Base-by-base conservation (phyloP, 2,113 vertebrate species). In the Bos indicus region DNA sequence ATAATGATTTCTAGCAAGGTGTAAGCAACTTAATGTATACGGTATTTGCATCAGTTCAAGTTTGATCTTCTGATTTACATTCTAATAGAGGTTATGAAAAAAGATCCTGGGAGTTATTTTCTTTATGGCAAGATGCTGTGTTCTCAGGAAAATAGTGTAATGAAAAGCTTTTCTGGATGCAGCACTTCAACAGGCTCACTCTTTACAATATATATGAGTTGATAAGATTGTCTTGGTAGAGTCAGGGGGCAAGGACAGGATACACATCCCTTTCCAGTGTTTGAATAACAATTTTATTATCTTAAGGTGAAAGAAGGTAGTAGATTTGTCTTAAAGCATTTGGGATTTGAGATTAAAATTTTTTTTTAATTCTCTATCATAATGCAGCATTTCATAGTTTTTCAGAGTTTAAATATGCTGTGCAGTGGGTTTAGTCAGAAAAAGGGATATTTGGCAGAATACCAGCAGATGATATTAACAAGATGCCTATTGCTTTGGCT, bases 321-420 rank as follows among this genome's bases (percentile, higher is more conserved):
- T 91, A 51, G 56, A 86, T 85, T 96, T 95, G 30, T 95, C 54
- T 78, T 92, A 95, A 81, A 85, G 17, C 78, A 78, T 90, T 97
- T 94, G 84, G 51, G 30, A 77, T 77, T 94, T 96, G 82, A 94
- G 87, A 82, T 80, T 77, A 93, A 91, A 15, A 2, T 6, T 1
- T 13, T 71, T 51, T 1, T 23, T 84, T 1, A 93, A 91, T 62
- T 43, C 54, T 97, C 12, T 82, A 28, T 83, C 48, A 92, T 82
- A 94, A 56, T 81, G 17, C 5, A 94, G 85, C 33, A 89, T 91
- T 97, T 89, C 78, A 54, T 57, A 95, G 82, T 97, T 92, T 89
- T 90, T 91, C 56, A 94, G 88, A 95, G 60, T 82, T 94, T 97
- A 97, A 96, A 74, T 94, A 89, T 96, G 90, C 81, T 94, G 74